phyloP scores from a whole-genome alignment of 2,888 invertebrate genomes.

The Electrophaes corylata region DNA sequence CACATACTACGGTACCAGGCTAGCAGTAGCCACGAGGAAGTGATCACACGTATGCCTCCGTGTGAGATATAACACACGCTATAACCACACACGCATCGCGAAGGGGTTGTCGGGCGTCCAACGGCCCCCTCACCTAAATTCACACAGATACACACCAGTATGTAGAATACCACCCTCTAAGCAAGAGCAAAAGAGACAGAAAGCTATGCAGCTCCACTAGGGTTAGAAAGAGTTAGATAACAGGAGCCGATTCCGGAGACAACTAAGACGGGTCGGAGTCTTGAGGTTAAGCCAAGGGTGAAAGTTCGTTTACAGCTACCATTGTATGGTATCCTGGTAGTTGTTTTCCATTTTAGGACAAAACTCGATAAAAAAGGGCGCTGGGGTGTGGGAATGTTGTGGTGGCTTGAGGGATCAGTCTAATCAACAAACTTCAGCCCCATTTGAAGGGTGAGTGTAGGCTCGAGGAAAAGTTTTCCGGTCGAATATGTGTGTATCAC shows the following conservation, averaged over 20 bases:
- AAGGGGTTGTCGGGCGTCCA: slow-evolving; percentile 70
- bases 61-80: slow-evolving; percentile 69
- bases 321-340: slow-evolving; percentile 72
- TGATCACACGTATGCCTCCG: slow-evolving; percentile 69
- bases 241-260: slow-evolving; percentile 53
- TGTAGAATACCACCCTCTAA: slow-evolving; percentile 61
- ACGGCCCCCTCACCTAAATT: slow-evolving; percentile 64
- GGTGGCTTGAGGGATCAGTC: slow-evolving; percentile 49
- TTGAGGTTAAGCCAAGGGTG: slow-evolving; percentile 74
- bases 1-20: slow-evolving; percentile 82
- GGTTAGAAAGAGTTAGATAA: slow-evolving; percentile 75
- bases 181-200: slow-evolving; percentile 63
- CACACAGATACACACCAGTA: slow-evolving; percentile 57
- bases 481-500: not conserved
- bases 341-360: slow-evolving; percentile 85
- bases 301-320: slow-evolving; percentile 60
- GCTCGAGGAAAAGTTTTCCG: slow-evolving; percentile 4
- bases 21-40: slow-evolving; percentile 66
- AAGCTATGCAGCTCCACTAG: slow-evolving; percentile 32
- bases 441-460: slow-evolving; percentile 62
- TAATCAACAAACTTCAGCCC: slow-evolving; percentile 45
- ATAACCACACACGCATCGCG: slow-evolving; percentile 75
- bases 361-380: slow-evolving; percentile 83
- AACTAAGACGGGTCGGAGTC: slow-evolving; percentile 75
- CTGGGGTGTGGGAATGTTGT: slow-evolving; percentile 48